These are phyloP conservation scores for Lamellibrachia columna DNA, from an alignment of 2,888 invertebrate species.

Conservation along the genomic window DNA sequence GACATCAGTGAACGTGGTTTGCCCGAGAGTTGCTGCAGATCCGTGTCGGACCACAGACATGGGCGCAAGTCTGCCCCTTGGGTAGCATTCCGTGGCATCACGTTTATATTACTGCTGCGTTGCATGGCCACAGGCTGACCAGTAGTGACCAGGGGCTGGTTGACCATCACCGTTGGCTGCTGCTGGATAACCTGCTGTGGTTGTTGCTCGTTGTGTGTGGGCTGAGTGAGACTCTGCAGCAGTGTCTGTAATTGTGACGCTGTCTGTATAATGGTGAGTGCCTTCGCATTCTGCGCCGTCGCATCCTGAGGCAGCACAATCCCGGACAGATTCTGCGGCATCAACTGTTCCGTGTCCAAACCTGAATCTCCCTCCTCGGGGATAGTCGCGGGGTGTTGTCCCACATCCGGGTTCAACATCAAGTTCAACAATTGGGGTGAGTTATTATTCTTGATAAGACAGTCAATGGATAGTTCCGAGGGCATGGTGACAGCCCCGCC, in stretches of 20 bases:
- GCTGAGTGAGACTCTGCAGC: constrained; percentile 25
- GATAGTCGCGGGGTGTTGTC: not conserved
- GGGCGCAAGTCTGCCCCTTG: not conserved
- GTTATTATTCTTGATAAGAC: constrained; percentile 1
- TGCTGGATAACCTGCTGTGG: constrained; percentile 16
- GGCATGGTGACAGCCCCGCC: not conserved
- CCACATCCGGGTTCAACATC: not conserved
- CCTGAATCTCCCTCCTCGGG: not conserved
- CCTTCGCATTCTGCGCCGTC: not conserved
- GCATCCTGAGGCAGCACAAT: not conserved
- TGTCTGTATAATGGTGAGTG: constrained; percentile 20
- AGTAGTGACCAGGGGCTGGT: not conserved
- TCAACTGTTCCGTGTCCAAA: not conserved
- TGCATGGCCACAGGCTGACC: too few relatives aligned
- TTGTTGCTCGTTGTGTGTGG: constrained; percentile 7
- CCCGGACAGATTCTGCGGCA: not conserved
- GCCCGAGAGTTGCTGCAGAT: not conserved
- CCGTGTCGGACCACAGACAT: not conserved
- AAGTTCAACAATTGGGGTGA: not conserved
- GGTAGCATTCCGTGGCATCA: not conserved
- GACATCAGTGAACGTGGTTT: not conserved
- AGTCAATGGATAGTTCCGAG: not conserved
- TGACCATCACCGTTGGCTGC: not conserved
- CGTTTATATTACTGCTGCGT: not conserved
- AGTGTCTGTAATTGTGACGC: constrained; percentile 23